These are phyloP conservation scores for Chrysocyon brachyurus DNA, from an alignment of 2,797 vertebrate species.

Conservation along the genomic window DNA sequence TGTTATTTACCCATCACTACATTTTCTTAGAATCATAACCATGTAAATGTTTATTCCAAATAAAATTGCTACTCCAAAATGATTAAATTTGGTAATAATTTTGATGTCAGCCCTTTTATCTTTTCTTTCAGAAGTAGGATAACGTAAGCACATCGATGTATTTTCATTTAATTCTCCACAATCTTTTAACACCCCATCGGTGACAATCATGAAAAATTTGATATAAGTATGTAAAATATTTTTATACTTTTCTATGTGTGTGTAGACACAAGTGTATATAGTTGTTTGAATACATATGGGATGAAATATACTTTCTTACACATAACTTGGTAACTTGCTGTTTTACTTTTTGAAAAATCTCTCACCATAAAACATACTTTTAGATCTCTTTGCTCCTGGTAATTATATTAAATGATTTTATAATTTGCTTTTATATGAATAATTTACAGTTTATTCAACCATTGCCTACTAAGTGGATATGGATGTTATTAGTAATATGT, in stretches of 20 bases:
- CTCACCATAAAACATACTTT: background rate
- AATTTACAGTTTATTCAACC: background rate
- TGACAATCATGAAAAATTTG: background rate
- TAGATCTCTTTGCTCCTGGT: background rate
- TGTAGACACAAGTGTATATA: background rate
- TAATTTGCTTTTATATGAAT: background rate
- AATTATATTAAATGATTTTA: background rate
- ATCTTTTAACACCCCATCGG: background rate
- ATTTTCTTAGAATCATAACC: background rate
- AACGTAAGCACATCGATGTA: background rate
- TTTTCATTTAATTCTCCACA: background rate
- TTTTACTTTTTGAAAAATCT: background rate
- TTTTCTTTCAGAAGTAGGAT: background rate
- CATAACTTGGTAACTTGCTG: background rate
- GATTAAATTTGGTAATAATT: conserved; percentile 3
- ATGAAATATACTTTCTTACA: background rate
- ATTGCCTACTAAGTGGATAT: background rate
- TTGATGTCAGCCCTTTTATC: background rate
- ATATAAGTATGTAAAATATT: background rate
- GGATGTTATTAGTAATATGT: background rate
- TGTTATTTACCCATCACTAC: background rate
- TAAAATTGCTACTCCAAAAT: background rate
- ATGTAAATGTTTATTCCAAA: background rate
- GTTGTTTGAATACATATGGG: background rate
- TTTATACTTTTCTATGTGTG: background rate